A percentile compares a stretch with the other conserved stretches of the same genome.
Evolutionary conservation across 2,113 vertebrate species (phyloP).

Genomic region (Pteruthius melanotis): DNA sequence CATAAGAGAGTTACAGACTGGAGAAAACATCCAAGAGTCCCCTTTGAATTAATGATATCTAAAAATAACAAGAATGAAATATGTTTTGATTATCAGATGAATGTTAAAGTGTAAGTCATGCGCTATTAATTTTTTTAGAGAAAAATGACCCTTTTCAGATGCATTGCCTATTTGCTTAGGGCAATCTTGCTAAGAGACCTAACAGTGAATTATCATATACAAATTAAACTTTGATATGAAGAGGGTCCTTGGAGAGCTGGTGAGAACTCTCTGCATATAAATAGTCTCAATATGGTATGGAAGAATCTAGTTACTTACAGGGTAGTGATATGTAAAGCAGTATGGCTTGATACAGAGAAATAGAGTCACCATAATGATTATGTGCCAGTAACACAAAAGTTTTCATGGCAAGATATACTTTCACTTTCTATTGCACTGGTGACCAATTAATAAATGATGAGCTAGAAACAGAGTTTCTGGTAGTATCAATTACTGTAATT

Average conservation of each 20-base stretch:
- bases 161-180: not conserved
- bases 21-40: constrained; percentile 13
- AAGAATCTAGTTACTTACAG: not conserved
- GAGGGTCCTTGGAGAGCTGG: not conserved
- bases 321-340: not conserved
- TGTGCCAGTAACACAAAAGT: not conserved
- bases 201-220: constrained; percentile 23
- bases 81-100: constrained; percentile 30
- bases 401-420: not conserved
- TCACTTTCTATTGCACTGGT: not conserved
- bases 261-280: constrained; percentile 24
- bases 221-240: constrained; percentile 54
- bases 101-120: not conserved
- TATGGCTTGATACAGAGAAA: not conserved
- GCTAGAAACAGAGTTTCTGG: not conserved
- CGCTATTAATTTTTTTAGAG: not conserved
- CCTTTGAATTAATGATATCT: constrained; percentile 26
- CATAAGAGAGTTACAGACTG: not conserved
- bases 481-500: not conserved
- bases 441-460: not conserved
- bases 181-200: not conserved
- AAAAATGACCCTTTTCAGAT: constrained; percentile 12
- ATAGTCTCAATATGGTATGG: not conserved
- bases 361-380: not conserved
- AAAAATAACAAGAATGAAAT: constrained; percentile 47